Percentiles rank a stretch among this genome's conserved stretches.
These are phyloP conservation scores for Labia minor DNA, from an alignment of 2,888 invertebrate genomes.

Conservation along the genomic window DNA sequence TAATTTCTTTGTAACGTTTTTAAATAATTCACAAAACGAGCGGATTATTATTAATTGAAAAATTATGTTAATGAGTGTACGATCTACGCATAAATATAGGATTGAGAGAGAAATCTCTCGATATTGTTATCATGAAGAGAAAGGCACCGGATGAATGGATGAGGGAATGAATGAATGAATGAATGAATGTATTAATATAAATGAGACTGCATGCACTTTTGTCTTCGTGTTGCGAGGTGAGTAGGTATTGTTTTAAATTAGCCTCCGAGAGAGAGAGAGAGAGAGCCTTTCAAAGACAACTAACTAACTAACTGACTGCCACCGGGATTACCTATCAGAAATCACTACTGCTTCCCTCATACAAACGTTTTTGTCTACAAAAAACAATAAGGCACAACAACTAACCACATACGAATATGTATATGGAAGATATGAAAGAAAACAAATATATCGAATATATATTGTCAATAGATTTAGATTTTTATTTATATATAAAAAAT, in stretches of 20 bases:
- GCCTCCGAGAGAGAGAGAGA: not conserved
- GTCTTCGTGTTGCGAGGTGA: not conserved
- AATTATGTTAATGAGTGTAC: not conserved
- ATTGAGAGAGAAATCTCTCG: not conserved
- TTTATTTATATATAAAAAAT: too few species aligned
- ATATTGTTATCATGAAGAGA: not conserved
- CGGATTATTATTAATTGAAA: conserved; percentile 13
- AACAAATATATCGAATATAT: too few species aligned
- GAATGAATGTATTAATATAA: conserved; percentile 8
- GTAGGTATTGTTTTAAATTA: not conserved
- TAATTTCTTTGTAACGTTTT: conserved; percentile 5
- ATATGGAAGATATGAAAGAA: too few species aligned
- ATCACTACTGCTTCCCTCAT: too few species aligned
- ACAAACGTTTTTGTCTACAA: too few species aligned
- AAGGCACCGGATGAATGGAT: not conserved
- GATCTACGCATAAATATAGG: not conserved
- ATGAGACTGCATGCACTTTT: not conserved
- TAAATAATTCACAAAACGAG: conserved; percentile 13
- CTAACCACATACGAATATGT: too few species aligned
- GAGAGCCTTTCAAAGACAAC: too few species aligned
- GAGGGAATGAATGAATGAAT: not conserved
- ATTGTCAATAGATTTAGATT: too few species aligned
- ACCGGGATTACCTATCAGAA: too few species aligned
- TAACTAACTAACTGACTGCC: too few species aligned
- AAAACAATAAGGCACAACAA: too few species aligned